Conservation (phyloP, 1,140 invertebrate species). For the Neocloeon triangulifer region DNA sequence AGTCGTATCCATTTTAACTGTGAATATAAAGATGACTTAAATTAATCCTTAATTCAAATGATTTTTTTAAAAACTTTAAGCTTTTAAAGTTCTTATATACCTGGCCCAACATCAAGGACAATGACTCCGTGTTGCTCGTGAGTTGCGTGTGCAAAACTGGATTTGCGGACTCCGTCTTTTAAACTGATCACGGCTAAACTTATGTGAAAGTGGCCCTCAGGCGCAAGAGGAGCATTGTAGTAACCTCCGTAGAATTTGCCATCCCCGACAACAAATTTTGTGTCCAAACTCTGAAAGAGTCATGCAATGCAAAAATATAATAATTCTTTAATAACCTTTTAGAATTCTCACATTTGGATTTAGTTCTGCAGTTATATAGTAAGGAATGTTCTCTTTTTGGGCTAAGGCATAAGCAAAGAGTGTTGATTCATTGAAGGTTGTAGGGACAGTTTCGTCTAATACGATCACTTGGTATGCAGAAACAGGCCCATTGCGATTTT, state of each 20-base stretch:
- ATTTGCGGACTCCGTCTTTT: slow-evolving; percentile 32
- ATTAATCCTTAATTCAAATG: too few relatives aligned
- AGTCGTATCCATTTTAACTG: slow-evolving; percentile 9
- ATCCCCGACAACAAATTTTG: slow-evolving; percentile 52
- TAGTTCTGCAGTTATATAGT: slow-evolving; percentile 62
- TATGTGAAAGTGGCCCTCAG: slow-evolving; percentile 36
- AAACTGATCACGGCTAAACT: slow-evolving; percentile 47
- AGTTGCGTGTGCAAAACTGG: slow-evolving; percentile 36
- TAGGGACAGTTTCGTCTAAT: slow-evolving; percentile 32
- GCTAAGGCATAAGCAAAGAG: slow-evolving; percentile 32
- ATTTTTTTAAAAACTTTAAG: not conserved
- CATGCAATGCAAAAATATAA: slow-evolving; percentile 4
- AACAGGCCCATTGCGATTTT: slow-evolving; percentile 50
- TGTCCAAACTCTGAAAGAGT: slow-evolving; percentile 4
- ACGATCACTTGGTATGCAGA: slow-evolving; percentile 46
- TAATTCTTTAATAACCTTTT: not conserved
- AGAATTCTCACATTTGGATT: slow-evolving; percentile 18
- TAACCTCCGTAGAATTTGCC: slow-evolving; percentile 45
- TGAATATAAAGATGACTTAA: too few relatives aligned
- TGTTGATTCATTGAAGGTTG: slow-evolving; percentile 29
- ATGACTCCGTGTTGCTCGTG: slow-evolving; percentile 15
- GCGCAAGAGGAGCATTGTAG: slow-evolving; percentile 51
- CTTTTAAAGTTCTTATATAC: not conserved
- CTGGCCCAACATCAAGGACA: slow-evolving; percentile 17
- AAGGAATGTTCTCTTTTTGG: slow-evolving; percentile 31